Conservation (phyloP, 2,888 invertebrate genomes). For the Volucella bombylans region DNA sequence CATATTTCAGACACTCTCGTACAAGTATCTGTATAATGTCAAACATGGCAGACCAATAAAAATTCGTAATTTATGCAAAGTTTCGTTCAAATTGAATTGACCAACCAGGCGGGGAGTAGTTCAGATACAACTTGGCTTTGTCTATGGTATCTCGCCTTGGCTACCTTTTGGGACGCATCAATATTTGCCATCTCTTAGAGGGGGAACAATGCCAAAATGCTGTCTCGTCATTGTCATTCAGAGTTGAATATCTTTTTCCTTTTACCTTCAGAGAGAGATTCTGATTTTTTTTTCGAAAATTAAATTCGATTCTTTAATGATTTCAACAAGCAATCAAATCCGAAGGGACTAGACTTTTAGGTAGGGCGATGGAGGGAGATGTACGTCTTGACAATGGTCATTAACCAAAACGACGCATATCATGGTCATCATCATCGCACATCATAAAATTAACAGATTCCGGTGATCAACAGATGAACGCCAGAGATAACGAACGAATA, state of each 20-base stretch:
- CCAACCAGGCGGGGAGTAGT: slow-evolving; percentile 7
- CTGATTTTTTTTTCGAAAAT: slow-evolving; percentile 32
- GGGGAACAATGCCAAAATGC: slow-evolving; percentile 64
- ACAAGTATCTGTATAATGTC: slow-evolving; percentile 62
- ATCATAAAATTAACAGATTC: slow-evolving; percentile 73
- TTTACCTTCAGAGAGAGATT: slow-evolving; percentile 1
- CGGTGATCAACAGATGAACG: slow-evolving; percentile 61
- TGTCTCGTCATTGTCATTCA: slow-evolving; percentile 65
- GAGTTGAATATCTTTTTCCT: slow-evolving; percentile 25
- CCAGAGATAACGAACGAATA: slow-evolving; percentile 55
- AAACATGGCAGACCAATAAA: slow-evolving; percentile 69
- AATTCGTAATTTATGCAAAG: slow-evolving; percentile 62
- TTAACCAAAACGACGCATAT: slow-evolving; percentile 73
- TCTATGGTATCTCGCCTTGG: slow-evolving; percentile 25
- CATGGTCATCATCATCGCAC: slow-evolving; percentile 74
- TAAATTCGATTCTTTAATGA: slow-evolving; percentile 71
- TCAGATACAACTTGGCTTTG: slow-evolving; percentile 8
- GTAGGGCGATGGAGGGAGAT: slow-evolving; percentile 7
- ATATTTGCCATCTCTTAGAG: slow-evolving; percentile 26
- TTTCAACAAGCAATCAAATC: slow-evolving; percentile 68
- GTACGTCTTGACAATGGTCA: slow-evolving; percentile 68
- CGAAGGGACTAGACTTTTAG: slow-evolving; percentile 65
- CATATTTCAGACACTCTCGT: slow-evolving; percentile 61
- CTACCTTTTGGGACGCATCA: background rate
- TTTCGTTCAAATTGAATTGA: slow-evolving; percentile 62